Evolutionary conservation across 2,888 invertebrate species (phyloP).

Genomic region (Lagria hirta): DNA sequence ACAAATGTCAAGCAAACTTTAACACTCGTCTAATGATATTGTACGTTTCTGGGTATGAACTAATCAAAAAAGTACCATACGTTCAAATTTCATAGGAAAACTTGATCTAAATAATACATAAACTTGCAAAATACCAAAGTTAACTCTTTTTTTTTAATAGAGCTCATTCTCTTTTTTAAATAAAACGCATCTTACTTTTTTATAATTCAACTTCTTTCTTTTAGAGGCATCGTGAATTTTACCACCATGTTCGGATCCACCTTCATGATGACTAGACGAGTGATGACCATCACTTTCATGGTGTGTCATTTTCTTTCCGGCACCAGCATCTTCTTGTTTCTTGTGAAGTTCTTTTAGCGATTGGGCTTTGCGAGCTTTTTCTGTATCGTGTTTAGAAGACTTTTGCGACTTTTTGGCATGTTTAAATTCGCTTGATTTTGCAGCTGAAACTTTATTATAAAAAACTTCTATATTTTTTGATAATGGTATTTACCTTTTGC

Average conservation of each 20-base stretch:
- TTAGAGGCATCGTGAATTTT: conserved; percentile 43
- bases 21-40: too few species aligned
- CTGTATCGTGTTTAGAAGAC: conserved; percentile 44
- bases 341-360: conserved; percentile 41
- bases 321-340: conserved; percentile 43
- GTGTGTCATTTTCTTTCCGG: conserved; percentile 47
- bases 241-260: conserved; percentile 44
- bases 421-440: conserved; percentile 32
- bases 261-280: conserved; percentile 39
- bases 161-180: conserved; percentile 4
- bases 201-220: conserved; percentile 32
- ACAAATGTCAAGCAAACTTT: too few species aligned
- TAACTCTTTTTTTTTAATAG: too few species aligned
- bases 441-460: conserved; percentile 20
- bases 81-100: too few species aligned
- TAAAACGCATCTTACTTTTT: conserved; percentile 41
- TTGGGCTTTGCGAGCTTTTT: conserved; percentile 44
- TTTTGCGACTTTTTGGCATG: conserved; percentile 37
- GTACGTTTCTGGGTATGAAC: too few species aligned
- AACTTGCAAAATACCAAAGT: conserved; percentile 2
- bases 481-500: conserved; percentile 17
- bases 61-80: too few species aligned
- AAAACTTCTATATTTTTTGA: conserved; percentile 2
- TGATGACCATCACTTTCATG: conserved; percentile 41
- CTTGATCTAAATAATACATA: too few species aligned